Evolutionary conservation across 2,113 vertebrate genomes (phyloP), one percentile per base, ranked within the genome.

Genomic region (Odontesthes bonariensis): DNA sequence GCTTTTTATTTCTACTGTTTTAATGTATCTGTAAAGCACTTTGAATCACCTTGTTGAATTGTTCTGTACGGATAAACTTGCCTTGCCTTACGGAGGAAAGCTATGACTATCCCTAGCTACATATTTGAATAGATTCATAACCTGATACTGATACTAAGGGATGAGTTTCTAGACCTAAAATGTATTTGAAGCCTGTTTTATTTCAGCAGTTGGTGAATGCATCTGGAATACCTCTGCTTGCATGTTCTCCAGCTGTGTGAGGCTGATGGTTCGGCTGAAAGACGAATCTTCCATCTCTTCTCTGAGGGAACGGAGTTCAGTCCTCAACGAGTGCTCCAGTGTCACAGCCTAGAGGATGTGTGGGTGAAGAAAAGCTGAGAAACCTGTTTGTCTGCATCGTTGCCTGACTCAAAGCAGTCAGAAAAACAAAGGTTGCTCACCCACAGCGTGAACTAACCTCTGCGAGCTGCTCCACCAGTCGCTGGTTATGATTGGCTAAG

Each of bases 271-370:
- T 62, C 84, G 74, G 68, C 83, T 95, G 23, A 94, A 93, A 49
- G 90, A 92, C 0, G 89, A 92, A 17, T 95, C 94, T 1, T 95
- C 94, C 88, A 93, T 92, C 70, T 94, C 94, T 31, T 95, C 94
- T 75, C 83, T 90, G 23, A 95, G 75, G 53, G 87, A 71, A 7
- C 94, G 91, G 4, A 94, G 90, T 86, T 95, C 94, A 5, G 86
- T 92, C 59, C 93, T 93, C 58, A 95, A 69, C 42, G 88, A 75
- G 74, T 95, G 94, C 59, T 95, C 94, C 75, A 92, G 59, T 5
- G 93, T 88, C 12, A 95, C 93, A 6, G 94, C 93, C 94, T 95
- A 62, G 23, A 68, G n/a, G 27, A 72, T n/a, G n/a, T 33, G 58
- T 19, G 27, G 42, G 20, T 82, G 33, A 66, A 13, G 3, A n/a